These are phyloP conservation scores for Rhopilema esculentum DNA, from an alignment of 30 jellyfish, hydroid and myxozoan genomes.

Conservation along the genomic window DNA sequence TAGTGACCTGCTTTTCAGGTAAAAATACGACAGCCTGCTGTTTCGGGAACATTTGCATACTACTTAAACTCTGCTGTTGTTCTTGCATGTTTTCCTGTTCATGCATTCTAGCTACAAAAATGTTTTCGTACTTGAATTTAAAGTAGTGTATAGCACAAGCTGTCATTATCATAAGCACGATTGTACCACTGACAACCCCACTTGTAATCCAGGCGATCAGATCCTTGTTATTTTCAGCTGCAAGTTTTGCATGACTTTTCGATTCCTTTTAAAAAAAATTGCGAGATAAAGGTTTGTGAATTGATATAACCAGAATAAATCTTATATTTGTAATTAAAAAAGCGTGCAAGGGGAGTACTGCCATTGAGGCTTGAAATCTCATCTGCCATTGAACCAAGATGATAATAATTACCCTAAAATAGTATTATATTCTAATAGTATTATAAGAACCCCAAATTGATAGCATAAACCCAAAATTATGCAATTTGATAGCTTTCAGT, in stretches of 20 bases:
- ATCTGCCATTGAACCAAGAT: no score
- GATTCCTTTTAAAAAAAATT: background rate
- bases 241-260: constrained; percentile 26
- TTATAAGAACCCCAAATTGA: no score
- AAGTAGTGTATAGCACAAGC: constrained; percentile 82
- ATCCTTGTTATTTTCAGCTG: constrained; percentile 62
- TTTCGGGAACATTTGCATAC: constrained; percentile 38
- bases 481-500: no score
- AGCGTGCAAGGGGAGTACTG: no score
- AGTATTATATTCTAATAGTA: no score
- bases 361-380: no score
- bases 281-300: background rate
- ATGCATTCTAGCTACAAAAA: constrained; percentile 57
- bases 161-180: constrained; percentile 70
- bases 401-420: no score
- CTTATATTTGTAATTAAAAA: background rate
- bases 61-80: constrained; percentile 20
- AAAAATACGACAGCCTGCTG: constrained; percentile 42
- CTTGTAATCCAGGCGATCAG: constrained; percentile 84
- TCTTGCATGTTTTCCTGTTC: constrained; percentile 28
- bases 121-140: constrained; percentile 65
- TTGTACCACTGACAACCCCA: constrained; percentile 86
- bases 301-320: no score
- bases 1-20: constrained; percentile 36
- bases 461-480: no score